Evolutionary conservation across 2,113 vertebrate species (phyloP).

Genomic region (Rhinolophus sinicus): DNA sequence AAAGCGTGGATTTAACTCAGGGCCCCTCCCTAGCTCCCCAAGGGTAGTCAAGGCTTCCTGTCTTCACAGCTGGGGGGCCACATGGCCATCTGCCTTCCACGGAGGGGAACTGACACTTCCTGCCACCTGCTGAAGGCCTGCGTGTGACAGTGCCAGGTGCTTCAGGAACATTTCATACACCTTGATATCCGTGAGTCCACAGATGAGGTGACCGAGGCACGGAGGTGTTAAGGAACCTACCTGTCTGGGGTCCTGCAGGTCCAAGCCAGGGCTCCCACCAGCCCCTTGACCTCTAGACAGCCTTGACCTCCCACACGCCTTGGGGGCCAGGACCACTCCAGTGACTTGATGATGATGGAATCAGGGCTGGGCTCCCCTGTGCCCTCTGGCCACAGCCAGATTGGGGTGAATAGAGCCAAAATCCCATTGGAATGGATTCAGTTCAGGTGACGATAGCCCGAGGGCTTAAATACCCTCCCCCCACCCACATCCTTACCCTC

Average conservation of each 20-base stretch:
- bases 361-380: background rate
- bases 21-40: background rate
- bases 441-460: background rate
- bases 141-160: background rate
- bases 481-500: background rate
- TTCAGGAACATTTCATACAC: too few species aligned
- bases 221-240: background rate
- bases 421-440: rapidly evolving
- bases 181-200: background rate
- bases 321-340: background rate
- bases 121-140: background rate
- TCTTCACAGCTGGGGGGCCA: background rate
- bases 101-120: background rate
- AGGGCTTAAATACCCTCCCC: constrained; percentile 26
- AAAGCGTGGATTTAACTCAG: background rate
- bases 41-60: background rate
- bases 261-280: background rate
- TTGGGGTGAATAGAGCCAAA: background rate
- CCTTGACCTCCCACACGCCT: too few species aligned
- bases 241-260: background rate
- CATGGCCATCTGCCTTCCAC: background rate
- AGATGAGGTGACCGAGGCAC: rapidly evolving
- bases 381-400: background rate
- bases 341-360: background rate
- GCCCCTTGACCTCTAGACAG: background rate